Evolutionary conservation across 2,888 invertebrate genomes (phyloP).

Genomic region (Microplitis deprimator): DNA sequence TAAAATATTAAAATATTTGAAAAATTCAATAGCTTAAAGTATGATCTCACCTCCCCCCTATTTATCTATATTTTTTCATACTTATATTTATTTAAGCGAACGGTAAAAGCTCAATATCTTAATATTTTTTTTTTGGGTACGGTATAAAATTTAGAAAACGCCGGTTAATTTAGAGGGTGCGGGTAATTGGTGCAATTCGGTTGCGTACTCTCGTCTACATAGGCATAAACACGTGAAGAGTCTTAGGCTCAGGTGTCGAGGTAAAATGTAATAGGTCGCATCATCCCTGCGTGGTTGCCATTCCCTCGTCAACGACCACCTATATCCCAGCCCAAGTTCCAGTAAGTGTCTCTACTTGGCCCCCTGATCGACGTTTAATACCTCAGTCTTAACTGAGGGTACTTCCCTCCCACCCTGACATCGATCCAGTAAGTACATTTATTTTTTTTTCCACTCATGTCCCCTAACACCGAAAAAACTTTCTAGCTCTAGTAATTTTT

Average conservation of each 20-base stretch:
- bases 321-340: background rate
- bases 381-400: slow-evolving; percentile 40
- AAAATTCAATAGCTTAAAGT: background rate
- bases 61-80: slow-evolving; percentile 25
- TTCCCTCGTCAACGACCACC: slow-evolving; percentile 59
- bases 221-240: background rate
- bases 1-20: background rate
- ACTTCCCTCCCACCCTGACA: slow-evolving; percentile 16
- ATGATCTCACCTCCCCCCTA: background rate
- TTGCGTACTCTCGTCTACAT: slow-evolving; percentile 49
- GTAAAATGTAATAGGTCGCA: slow-evolving; percentile 65
- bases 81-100: background rate
- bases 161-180: slow-evolving; percentile 64
- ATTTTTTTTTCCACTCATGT: slow-evolving; percentile 19
- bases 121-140: background rate
- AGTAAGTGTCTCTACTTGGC: slow-evolving; percentile 37
- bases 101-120: background rate
- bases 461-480: slow-evolving; percentile 20
- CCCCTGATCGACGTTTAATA: slow-evolving; percentile 68
- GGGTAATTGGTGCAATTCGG: slow-evolving; percentile 58
- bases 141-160: background rate
- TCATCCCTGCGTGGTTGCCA: slow-evolving; percentile 53
- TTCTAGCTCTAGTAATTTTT: slow-evolving; percentile 29
- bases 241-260: slow-evolving; percentile 66
- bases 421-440: slow-evolving; percentile 34